Evolutionary conservation across 2,797 vertebrate genomes (phyloP).

Genomic region (Malacoraja senta): DNA sequence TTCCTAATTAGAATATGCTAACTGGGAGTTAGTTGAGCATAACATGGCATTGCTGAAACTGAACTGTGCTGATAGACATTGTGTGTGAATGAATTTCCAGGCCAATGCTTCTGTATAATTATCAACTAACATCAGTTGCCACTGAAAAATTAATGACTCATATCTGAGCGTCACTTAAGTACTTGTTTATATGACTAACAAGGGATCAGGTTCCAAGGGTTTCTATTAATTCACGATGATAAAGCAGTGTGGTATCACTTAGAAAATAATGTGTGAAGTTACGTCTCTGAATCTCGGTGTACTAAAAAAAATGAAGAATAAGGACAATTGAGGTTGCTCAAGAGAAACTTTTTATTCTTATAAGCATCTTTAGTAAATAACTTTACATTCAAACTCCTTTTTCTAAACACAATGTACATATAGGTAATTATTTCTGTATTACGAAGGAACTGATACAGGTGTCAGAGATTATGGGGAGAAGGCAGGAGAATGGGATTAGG

Average conservation of each 20-base stretch:
- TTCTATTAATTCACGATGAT: conserved; percentile 18
- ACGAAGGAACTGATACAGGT: no score
- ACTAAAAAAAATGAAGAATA: neutral
- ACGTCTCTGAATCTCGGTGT: neutral
- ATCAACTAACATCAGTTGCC: conserved; percentile 24
- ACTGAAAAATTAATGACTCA: conserved; percentile 27
- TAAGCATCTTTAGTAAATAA: neutral
- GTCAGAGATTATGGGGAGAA: no score
- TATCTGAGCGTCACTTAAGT: neutral
- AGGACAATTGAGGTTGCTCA: neutral
- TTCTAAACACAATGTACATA: neutral
- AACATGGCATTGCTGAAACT: no score
- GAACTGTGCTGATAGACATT: no score
- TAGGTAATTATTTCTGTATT: neutral
- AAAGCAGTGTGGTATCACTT: neutral
- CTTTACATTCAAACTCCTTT: neutral
- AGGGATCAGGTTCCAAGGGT: neutral
- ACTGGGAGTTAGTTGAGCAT: no score
- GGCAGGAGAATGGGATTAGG: no score
- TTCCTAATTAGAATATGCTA: no score
- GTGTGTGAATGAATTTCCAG: no score
- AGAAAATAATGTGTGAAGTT: neutral
- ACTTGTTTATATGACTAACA: neutral
- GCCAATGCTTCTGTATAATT: conserved; percentile 18
- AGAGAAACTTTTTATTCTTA: neutral